phyloP scores from a whole-genome alignment of 2,888 invertebrate species.

The Atherix ibis region DNA sequence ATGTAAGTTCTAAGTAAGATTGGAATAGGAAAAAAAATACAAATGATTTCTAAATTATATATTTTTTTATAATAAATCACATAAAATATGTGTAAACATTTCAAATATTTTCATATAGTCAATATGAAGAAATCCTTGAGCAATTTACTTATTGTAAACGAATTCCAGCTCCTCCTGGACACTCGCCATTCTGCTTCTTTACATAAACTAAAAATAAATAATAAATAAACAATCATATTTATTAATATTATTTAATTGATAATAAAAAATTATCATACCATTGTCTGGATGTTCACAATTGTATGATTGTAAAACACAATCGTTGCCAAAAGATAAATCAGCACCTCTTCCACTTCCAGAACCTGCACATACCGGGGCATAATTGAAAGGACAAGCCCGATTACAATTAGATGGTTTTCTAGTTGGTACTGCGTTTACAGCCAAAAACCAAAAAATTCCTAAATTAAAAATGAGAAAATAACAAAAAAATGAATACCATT shows the following conservation, averaged over 20 bases:
- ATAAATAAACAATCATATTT: not conserved
- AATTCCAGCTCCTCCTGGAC: constrained; percentile 26
- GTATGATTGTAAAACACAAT: constrained; percentile 26
- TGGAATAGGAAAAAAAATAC: too few species aligned
- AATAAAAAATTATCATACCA: constrained; percentile 15
- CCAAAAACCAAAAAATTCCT: too few species aligned
- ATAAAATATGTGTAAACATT: too few species aligned
- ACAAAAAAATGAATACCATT: too few species aligned
- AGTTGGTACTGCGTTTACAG: not conserved
- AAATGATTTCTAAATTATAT: too few species aligned
- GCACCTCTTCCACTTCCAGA: constrained; percentile 8
- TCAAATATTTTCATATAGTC: too few species aligned
- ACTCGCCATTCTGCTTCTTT: constrained; percentile 24
- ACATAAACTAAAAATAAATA: constrained; percentile 17
- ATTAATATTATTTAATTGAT: not conserved
- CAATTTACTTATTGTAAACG: constrained; percentile 22
- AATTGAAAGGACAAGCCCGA: constrained; percentile 17
- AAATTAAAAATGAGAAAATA: too few species aligned
- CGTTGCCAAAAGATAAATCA: constrained; percentile 24
- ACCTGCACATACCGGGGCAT: constrained; percentile 23
- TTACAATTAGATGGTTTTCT: not conserved
- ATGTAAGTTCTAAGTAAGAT: too few species aligned
- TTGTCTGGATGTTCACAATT: constrained; percentile 28
- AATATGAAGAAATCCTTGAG: too few species aligned
- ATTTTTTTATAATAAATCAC: too few species aligned